These are phyloP conservation scores for Caenorhabditis becei DNA, from an alignment of 2,888 invertebrate genomes.

Conservation along the genomic window DNA sequence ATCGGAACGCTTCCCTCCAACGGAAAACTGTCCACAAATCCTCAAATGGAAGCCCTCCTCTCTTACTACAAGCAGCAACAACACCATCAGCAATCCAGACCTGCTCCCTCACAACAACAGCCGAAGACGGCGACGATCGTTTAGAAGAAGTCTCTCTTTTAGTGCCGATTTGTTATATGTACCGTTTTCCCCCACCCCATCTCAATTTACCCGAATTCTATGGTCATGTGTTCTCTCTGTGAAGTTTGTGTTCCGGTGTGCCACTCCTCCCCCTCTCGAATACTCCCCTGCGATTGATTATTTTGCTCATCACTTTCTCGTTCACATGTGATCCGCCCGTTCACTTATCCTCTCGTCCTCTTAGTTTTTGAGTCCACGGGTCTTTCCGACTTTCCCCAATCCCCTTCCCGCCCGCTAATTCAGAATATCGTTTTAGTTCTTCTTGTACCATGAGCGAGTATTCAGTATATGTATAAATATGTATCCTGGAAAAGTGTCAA, in stretches of 20 bases:
- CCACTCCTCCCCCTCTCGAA: background rate
- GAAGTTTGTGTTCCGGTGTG: slow-evolving; percentile 41
- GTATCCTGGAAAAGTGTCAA: slow-evolving; percentile 20
- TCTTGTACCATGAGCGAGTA: slow-evolving; percentile 49
- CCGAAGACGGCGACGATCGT: slow-evolving; percentile 76
- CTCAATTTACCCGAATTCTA: slow-evolving; percentile 44
- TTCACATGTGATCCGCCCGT: slow-evolving; percentile 33
- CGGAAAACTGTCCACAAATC: slow-evolving; percentile 65
- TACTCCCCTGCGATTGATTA: slow-evolving; percentile 8
- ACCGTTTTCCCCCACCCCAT: slow-evolving; percentile 22
- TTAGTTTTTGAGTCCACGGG: slow-evolving; percentile 27
- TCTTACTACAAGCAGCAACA: slow-evolving; percentile 70
- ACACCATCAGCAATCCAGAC: slow-evolving; percentile 44
- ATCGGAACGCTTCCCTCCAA: slow-evolving; percentile 35
- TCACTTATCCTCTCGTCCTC: slow-evolving; percentile 19
- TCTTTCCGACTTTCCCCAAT: slow-evolving; percentile 11
- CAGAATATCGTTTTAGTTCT: slow-evolving; percentile 44
- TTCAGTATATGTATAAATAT: slow-evolving; percentile 19
- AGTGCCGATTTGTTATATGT: slow-evolving; percentile 33
- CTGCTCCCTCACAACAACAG: slow-evolving; percentile 31
- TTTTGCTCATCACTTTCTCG: slow-evolving; percentile 37
- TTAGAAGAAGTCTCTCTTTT: slow-evolving; percentile 16
- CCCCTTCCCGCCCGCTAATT: background rate
- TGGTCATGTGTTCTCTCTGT: slow-evolving; percentile 55
- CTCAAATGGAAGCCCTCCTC: slow-evolving; percentile 75